Evolutionary conservation across 2,888 invertebrate species (phyloP).

Genomic region (Onthophagus sagittarius): DNA sequence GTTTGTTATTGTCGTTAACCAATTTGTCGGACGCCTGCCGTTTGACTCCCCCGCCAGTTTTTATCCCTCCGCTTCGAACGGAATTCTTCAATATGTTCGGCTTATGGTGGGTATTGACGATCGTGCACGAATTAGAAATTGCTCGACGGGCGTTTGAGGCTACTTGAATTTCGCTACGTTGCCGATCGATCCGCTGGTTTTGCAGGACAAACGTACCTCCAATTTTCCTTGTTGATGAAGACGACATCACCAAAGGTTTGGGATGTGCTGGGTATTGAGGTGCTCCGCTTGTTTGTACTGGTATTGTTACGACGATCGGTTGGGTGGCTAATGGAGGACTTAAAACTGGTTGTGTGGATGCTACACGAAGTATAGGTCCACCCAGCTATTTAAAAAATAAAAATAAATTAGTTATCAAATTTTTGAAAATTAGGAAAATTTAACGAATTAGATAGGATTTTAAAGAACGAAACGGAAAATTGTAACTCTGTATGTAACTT

Average conservation of each 20-base stretch:
- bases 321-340: constrained; percentile 37
- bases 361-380: constrained; percentile 37
- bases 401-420: constrained; percentile 5
- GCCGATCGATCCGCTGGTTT: constrained; percentile 42
- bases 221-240: constrained; percentile 56
- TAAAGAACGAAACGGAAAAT: too few species aligned
- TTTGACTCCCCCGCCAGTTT: constrained; percentile 28
- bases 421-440: background rate
- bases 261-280: constrained; percentile 54
- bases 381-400: constrained; percentile 32
- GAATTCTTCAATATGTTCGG: constrained; percentile 38
- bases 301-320: constrained; percentile 39
- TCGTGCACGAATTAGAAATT: constrained; percentile 18
- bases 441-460: too few species aligned
- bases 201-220: constrained; percentile 57
- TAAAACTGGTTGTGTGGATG: constrained; percentile 36
- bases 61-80: constrained; percentile 34
- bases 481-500: too few species aligned
- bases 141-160: constrained; percentile 34
- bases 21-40: constrained; percentile 38
- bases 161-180: constrained; percentile 43
- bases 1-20: constrained; percentile 39
- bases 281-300: constrained; percentile 35
- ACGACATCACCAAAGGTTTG: constrained; percentile 58
- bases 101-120: constrained; percentile 26